Percentiles rank a stretch among this genome's conserved stretches.
phyloP scores from a whole-genome alignment of 2,797 vertebrate genomes.

The Florisuga fusca region DNA sequence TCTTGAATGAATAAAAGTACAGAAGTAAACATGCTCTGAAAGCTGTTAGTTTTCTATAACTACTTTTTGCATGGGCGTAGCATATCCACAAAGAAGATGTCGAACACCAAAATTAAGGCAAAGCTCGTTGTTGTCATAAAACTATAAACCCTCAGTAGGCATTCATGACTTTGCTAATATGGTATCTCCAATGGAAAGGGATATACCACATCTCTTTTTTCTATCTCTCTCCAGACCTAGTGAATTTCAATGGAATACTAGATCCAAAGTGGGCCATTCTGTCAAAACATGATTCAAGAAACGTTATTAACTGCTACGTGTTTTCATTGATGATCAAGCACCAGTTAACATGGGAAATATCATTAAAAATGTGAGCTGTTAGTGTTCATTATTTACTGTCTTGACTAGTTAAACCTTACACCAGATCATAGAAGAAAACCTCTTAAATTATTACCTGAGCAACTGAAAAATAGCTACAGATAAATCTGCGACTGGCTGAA shows the following conservation, averaged over 20 bases:
- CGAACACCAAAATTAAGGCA: neutral
- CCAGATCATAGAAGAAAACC: neutral
- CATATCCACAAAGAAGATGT: neutral
- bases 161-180: neutral
- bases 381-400: neutral
- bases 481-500: neutral
- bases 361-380: neutral
- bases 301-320: neutral
- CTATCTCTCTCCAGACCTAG: neutral
- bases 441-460: neutral
- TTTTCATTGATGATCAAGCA: neutral
- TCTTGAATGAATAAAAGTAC: neutral
- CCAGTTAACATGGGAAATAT: neutral
- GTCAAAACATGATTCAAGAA: neutral
- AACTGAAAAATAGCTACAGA: neutral
- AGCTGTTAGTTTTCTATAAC: neutral
- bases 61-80: neutral
- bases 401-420: neutral
- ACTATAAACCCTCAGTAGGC: neutral
- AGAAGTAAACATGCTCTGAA: neutral
- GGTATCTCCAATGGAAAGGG: neutral
- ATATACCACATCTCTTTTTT: neutral
- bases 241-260: neutral
- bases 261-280: neutral
- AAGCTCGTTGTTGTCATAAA: neutral